Conservation (phyloP, 2,797 vertebrate species). For the Coccyzus lansbergi region DNA sequence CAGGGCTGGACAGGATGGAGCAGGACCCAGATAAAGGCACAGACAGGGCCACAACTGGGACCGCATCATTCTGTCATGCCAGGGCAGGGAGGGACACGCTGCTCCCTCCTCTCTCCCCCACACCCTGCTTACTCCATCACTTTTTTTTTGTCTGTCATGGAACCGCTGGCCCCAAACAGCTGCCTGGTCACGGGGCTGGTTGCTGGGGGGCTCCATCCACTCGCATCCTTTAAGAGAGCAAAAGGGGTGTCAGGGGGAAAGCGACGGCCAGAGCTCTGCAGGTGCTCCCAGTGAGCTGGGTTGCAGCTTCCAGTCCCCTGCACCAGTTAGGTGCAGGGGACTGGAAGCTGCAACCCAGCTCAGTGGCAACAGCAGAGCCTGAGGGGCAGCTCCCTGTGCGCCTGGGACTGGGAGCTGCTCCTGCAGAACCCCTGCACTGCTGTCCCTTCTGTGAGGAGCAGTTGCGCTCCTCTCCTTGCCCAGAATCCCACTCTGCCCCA, state of each 20-base stretch:
- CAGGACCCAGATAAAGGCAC: neutral
- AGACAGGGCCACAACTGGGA: fast-evolving
- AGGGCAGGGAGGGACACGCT: neutral
- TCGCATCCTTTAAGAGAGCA: fast-evolving
- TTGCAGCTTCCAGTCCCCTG: no score
- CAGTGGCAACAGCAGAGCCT: no score
- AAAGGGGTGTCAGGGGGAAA: neutral
- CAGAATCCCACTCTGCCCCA: neutral
- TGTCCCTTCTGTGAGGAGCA: no score
- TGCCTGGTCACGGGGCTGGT: fast-evolving
- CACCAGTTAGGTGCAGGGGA: no score
- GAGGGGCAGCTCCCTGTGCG: no score
- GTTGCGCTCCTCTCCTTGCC: no score
- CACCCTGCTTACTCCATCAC: neutral
- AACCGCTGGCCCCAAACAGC: neutral
- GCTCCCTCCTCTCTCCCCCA: fast-evolving
- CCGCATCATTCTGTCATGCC: fast-evolving
- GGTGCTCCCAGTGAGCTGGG: fast-evolving
- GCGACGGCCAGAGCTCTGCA: fast-evolving
- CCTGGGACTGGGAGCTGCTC: no score
- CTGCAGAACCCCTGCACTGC: no score
- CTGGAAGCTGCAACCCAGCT: neutral
- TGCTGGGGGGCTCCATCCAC: neutral
- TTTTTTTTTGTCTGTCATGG: neutral
- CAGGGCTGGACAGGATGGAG: neutral